phyloP scores from a whole-genome alignment of 2,113 vertebrate species.

The Corvus cornix region DNA sequence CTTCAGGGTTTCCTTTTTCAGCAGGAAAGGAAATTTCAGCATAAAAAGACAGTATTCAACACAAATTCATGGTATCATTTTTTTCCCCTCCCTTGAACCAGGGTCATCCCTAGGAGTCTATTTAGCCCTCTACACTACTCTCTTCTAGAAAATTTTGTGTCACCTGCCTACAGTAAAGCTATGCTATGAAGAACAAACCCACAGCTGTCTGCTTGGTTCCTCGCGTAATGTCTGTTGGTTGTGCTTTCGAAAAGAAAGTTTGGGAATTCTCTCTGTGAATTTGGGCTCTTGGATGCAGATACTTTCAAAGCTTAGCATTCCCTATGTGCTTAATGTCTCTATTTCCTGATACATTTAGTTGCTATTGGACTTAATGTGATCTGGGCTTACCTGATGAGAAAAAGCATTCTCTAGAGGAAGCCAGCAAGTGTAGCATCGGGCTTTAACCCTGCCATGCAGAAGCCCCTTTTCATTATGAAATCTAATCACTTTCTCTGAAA shows the following conservation, averaged over 20 bases:
- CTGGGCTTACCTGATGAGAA: neutral
- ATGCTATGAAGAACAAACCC: neutral
- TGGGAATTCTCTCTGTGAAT: neutral
- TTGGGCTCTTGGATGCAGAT: neutral
- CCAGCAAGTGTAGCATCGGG: neutral
- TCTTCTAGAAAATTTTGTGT: neutral
- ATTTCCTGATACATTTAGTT: neutral
- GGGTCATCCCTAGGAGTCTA: neutral
- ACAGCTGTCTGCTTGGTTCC: neutral
- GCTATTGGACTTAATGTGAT: neutral
- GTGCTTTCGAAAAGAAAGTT: neutral
- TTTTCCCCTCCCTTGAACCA: neutral
- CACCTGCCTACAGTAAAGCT: neutral
- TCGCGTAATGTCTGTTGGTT: neutral
- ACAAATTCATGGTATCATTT: neutral
- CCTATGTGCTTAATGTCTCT: neutral
- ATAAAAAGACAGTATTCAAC: neutral
- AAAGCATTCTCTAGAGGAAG: constrained; percentile 51
- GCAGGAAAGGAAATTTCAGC: neutral
- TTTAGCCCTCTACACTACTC: neutral
- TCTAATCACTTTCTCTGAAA: constrained; percentile 44
- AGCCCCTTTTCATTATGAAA: constrained; percentile 20
- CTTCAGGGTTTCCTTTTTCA: neutral
- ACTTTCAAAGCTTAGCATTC: neutral
- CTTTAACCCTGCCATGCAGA: neutral